Evolutionary conservation across 2,797 vertebrate genomes (phyloP).

Genomic region (Danio jaintianensis): DNA sequence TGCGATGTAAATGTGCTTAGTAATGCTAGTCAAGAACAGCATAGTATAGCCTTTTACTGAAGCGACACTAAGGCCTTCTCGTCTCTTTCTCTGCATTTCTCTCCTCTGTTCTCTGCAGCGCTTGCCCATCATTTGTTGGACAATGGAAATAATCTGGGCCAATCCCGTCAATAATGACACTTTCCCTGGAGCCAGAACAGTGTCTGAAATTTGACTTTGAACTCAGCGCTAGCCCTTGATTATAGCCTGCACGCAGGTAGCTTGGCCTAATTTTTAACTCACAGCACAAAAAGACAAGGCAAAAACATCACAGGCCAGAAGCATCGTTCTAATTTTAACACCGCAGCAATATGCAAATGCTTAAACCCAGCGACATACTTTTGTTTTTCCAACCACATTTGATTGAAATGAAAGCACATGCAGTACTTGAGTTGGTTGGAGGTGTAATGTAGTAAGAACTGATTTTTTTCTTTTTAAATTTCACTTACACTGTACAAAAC

Average conservation of each 20-base stretch:
- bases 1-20: slow-evolving; percentile 32
- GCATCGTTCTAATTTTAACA: slow-evolving; percentile 56
- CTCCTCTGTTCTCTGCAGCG: slow-evolving; percentile 8
- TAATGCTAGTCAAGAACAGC: slow-evolving; percentile 14
- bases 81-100: slow-evolving; percentile 21
- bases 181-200: slow-evolving; percentile 49
- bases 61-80: neutral
- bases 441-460: slow-evolving; percentile 9
- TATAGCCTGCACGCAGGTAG: slow-evolving; percentile 25
- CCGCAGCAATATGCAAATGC: slow-evolving; percentile 52
- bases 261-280: slow-evolving; percentile 51
- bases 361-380: slow-evolving; percentile 16
- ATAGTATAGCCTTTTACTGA: neutral
- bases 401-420: slow-evolving; percentile 1
- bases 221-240: slow-evolving; percentile 43
- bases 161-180: slow-evolving; percentile 54
- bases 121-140: slow-evolving; percentile 49
- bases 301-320: slow-evolving; percentile 52
- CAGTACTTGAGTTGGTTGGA: neutral
- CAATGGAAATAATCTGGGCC: slow-evolving; percentile 58
- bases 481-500: neutral
- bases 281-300: slow-evolving; percentile 25
- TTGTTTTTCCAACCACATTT: slow-evolving; percentile 26
- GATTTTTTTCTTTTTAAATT: neutral
- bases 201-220: slow-evolving; percentile 54